phyloP scores from a whole-genome alignment of 2,888 invertebrate species.

The Mythimna loreyi region DNA sequence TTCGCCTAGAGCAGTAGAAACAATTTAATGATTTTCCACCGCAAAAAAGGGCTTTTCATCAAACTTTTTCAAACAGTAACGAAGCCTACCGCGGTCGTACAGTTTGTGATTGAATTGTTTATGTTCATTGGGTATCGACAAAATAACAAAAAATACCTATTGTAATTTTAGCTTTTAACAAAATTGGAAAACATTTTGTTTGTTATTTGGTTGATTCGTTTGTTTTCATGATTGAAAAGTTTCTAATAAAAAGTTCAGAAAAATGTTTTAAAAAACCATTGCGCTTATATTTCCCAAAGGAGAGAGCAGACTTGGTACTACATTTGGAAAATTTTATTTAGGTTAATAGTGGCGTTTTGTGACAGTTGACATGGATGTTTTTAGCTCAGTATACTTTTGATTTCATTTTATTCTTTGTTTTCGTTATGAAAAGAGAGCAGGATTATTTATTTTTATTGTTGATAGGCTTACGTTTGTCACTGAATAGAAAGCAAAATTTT shows the following conservation, averaged over 20 bases:
- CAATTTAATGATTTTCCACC: no score
- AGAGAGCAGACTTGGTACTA: background rate
- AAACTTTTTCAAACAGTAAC: slow-evolving; percentile 4
- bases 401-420: no score
- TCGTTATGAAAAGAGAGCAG: no score
- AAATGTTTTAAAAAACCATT: slow-evolving; percentile 7
- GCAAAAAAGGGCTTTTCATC: slow-evolving; percentile 1
- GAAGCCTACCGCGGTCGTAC: background rate
- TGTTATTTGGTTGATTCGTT: slow-evolving; percentile 19
- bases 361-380: background rate
- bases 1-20: no score
- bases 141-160: slow-evolving; percentile 37
- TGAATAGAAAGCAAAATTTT: no score
- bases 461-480: no score
- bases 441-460: no score
- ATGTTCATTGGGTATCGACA: slow-evolving; percentile 14
- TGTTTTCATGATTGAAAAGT: slow-evolving; percentile 37
- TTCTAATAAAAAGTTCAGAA: slow-evolving; percentile 14
- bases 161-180: slow-evolving; percentile 41
- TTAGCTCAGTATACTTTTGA: background rate
- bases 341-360: background rate
- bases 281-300: slow-evolving; percentile 4
- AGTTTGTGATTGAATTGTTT: slow-evolving; percentile 17
- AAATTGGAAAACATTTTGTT: slow-evolving; percentile 43
- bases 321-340: background rate